Evolutionary conservation across 2,888 invertebrate genomes (phyloP).

Genomic region (Diaperis boleti): DNA sequence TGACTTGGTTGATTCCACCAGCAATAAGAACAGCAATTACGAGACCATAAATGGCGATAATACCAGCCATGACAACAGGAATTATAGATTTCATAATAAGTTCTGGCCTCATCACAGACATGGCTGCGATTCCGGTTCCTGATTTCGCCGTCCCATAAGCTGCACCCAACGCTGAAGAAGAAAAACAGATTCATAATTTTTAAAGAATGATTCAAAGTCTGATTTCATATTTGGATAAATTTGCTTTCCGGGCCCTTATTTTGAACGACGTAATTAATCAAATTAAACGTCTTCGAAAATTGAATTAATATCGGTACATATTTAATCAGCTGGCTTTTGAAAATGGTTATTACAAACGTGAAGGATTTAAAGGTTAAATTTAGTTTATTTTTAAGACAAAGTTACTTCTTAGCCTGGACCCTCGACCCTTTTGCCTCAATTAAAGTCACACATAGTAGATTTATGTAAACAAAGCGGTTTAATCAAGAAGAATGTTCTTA

Average conservation of each 20-base stretch:
- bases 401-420: too few relatives aligned
- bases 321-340: slow-evolving; percentile 22
- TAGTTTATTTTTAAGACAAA: slow-evolving; percentile 23
- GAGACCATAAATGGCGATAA: slow-evolving; percentile 99
- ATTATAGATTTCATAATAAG: slow-evolving; percentile 99
- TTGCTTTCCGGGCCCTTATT: too few relatives aligned
- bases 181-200: too few relatives aligned
- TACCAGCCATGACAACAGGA: slow-evolving; percentile 99
- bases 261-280: background rate
- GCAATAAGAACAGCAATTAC: slow-evolving; percentile 99
- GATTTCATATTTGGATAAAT: too few relatives aligned
- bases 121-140: slow-evolving; percentile 99
- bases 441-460: too few relatives aligned
- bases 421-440: too few relatives aligned
- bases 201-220: too few relatives aligned
- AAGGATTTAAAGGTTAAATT: slow-evolving; percentile 30
- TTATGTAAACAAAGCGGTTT: too few relatives aligned
- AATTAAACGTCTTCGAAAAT: background rate
- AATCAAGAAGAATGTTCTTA: too few relatives aligned
- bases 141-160: slow-evolving; percentile 99
- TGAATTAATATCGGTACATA: slow-evolving; percentile 4
- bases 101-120: slow-evolving; percentile 99
- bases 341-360: slow-evolving; percentile 28
- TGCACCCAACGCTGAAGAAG: slow-evolving; percentile 89
- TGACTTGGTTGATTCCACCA: slow-evolving; percentile 74